Percentiles rank a stretch among this genome's conserved stretches.
Conservation (phyloP, 2,113 vertebrate species). For the Solea senegalensis region DNA sequence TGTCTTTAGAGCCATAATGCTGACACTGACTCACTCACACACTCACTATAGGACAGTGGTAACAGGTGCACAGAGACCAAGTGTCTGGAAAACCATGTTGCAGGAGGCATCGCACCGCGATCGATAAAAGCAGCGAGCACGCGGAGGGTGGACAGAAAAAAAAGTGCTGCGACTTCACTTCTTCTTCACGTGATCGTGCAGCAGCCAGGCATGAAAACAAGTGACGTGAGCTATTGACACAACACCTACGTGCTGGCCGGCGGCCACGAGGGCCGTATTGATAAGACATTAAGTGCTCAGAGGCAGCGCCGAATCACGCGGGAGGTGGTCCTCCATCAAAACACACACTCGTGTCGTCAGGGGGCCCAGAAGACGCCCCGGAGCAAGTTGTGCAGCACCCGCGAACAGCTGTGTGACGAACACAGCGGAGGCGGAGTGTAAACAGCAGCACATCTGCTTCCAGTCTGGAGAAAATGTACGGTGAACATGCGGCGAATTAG, state of each 20-base stretch:
- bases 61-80: constrained; percentile 61
- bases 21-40: constrained; percentile 61
- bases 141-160: constrained; percentile 57
- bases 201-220: constrained; percentile 31
- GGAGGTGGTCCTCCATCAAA: constrained; percentile 50
- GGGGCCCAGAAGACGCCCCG: constrained; percentile 34
- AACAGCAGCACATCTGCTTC: constrained; percentile 53
- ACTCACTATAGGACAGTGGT: constrained; percentile 22
- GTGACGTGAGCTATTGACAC: constrained; percentile 46
- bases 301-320: constrained; percentile 43
- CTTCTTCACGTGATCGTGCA: constrained; percentile 41
- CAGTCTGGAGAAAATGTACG: constrained; percentile 20
- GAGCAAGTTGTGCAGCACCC: not conserved
- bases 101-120: constrained; percentile 29
- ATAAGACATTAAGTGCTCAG: constrained; percentile 46
- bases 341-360: constrained; percentile 12
- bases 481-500: constrained; percentile 24
- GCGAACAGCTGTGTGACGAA: constrained; percentile 47
- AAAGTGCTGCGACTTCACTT: constrained; percentile 42
- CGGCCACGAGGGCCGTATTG: constrained; percentile 42
- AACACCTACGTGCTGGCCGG: constrained; percentile 51
- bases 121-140: constrained; percentile 54
- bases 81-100: constrained; percentile 54
- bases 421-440: constrained; percentile 25
- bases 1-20: not conserved